phyloP scores from a whole-genome alignment of 1,140 invertebrate species.

The Oncopeltus fasciatus region DNA sequence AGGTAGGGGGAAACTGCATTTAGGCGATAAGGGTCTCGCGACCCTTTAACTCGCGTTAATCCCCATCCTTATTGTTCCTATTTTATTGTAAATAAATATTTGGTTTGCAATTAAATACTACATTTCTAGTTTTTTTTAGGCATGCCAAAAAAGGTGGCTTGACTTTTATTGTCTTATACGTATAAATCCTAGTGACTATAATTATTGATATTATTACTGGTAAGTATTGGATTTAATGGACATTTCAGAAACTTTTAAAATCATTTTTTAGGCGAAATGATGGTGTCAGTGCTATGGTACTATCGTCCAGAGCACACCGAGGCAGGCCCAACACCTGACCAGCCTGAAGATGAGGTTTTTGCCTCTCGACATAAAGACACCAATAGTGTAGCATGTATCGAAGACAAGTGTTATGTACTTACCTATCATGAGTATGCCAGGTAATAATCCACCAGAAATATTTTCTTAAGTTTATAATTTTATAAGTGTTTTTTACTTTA shows the following conservation, averaged over 20 bases:
- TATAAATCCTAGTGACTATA: neutral
- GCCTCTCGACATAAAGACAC: slow-evolving; percentile 85
- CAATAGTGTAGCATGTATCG: slow-evolving; percentile 92
- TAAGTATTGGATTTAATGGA: too few species aligned
- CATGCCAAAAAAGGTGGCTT: too few species aligned
- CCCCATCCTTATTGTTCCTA: too few species aligned
- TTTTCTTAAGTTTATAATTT: neutral
- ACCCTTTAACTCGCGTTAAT: too few species aligned
- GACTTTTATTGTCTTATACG: neutral
- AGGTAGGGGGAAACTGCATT: too few species aligned
- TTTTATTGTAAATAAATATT: too few species aligned
- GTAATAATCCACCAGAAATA: slow-evolving; percentile 33
- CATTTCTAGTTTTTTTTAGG: too few species aligned
- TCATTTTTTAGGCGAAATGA: slow-evolving; percentile 95
- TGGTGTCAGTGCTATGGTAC: slow-evolving; percentile 93
- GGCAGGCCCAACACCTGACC: slow-evolving; percentile 56
- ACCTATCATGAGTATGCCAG: slow-evolving; percentile 94
- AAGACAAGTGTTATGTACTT: slow-evolving; percentile 94
- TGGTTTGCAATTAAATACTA: too few species aligned
- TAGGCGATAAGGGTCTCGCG: too few species aligned
- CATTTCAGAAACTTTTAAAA: too few species aligned
- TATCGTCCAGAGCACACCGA: slow-evolving; percentile 95
- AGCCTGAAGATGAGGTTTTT: slow-evolving; percentile 83
- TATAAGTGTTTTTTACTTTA: neutral
- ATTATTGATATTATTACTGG: too few species aligned